Evolutionary conservation across 2,888 invertebrate genomes (phyloP).

Genomic region (Agonopterix alstromeriana): DNA sequence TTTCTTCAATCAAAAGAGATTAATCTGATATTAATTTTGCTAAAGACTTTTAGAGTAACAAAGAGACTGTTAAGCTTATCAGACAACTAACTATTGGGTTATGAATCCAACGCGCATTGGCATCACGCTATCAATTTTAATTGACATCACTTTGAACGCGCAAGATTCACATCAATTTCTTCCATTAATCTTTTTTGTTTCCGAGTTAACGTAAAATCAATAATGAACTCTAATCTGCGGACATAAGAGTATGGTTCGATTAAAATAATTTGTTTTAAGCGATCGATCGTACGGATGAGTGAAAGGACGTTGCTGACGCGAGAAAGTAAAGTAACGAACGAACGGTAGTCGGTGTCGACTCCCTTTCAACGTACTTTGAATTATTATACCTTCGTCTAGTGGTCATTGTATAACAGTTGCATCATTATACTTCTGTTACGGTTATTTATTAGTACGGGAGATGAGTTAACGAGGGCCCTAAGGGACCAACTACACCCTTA

Average conservation of each 20-base stretch:
- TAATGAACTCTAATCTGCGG: neutral
- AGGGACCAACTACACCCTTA: too few species aligned
- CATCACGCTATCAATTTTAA: too few species aligned
- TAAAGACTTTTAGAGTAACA: too few species aligned
- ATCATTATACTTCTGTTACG: slow-evolving; percentile 5
- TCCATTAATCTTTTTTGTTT: neutral
- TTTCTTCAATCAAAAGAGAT: too few species aligned
- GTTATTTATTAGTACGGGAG: neutral
- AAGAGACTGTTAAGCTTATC: too few species aligned
- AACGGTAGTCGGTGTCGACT: neutral
- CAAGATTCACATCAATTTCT: neutral
- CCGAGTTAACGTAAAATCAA: neutral
- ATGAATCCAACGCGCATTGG: too few species aligned
- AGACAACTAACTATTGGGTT: too few species aligned
- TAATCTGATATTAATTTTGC: too few species aligned
- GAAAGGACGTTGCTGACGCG: slow-evolving; percentile 18
- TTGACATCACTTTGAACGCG: too few species aligned
- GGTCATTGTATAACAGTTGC: slow-evolving; percentile 17
- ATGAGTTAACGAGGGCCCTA: neutral
- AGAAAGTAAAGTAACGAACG: too few species aligned
- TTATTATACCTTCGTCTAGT: slow-evolving; percentile 3
- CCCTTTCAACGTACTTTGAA: slow-evolving; percentile 18
- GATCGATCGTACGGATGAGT: slow-evolving; percentile 11
- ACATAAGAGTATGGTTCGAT: neutral
- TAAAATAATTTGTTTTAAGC: neutral